phyloP scores from a whole-genome alignment of 2,888 invertebrate genomes.

The Himalopsyche kuldschensis region DNA sequence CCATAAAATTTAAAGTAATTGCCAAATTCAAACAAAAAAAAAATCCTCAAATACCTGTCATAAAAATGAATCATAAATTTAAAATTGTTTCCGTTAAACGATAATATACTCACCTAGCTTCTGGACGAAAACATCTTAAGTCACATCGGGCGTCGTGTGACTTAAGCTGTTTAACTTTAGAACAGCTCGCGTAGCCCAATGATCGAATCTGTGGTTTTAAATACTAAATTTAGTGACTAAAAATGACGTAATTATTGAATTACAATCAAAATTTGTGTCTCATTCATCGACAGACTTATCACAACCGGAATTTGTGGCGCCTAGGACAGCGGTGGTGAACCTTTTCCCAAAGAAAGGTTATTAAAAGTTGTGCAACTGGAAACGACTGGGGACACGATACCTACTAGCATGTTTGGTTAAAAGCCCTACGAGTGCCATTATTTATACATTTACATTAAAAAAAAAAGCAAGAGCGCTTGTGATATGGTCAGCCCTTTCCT shows the following conservation, averaged over 20 bases:
- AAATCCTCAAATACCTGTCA: not conserved
- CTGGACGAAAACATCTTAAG: too few relatives aligned
- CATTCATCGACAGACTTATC: not conserved
- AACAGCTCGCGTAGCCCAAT: not conserved
- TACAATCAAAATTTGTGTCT: not conserved
- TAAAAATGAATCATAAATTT: not conserved
- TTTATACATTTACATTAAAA: too few relatives aligned
- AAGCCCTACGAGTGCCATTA: too few relatives aligned
- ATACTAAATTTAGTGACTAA: not conserved
- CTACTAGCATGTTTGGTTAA: too few relatives aligned
- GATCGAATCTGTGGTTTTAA: not conserved
- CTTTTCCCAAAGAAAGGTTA: too few relatives aligned
- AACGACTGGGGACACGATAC: too few relatives aligned
- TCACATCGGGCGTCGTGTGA: too few relatives aligned
- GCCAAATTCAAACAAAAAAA: not conserved
- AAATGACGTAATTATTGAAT: not conserved
- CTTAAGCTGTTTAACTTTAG: not conserved
- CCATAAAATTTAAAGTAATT: not conserved
- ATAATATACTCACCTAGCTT: not conserved
- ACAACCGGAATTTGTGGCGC: not conserved
- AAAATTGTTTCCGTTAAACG: not conserved
- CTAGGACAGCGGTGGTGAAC: not conserved
- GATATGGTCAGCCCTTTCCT: too few relatives aligned
- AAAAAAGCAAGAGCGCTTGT: too few relatives aligned
- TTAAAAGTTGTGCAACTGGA: too few relatives aligned